Percentiles rank a stretch among this genome's conserved stretches.
phyloP scores from a whole-genome alignment of 2,113 vertebrate genomes.

The Melanostigma gelatinosum region DNA sequence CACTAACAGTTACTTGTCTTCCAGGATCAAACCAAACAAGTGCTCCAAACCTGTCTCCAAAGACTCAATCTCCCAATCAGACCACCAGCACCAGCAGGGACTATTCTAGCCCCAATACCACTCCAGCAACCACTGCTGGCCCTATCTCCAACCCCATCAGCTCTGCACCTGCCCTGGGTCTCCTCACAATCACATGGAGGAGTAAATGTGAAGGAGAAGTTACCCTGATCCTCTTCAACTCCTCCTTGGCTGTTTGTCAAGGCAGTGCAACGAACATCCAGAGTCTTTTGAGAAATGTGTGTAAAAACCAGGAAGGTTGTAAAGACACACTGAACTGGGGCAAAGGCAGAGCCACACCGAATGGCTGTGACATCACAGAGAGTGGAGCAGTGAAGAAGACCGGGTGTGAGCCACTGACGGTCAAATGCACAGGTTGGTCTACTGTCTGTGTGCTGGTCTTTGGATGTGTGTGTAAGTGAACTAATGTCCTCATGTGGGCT shows the following conservation, averaged over 20 bases:
- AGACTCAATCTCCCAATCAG: accelerated
- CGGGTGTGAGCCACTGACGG: accelerated
- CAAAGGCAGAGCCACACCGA: accelerated
- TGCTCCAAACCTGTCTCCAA: too few species aligned
- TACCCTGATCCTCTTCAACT: accelerated
- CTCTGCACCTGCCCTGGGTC: accelerated
- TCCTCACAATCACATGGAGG: background rate
- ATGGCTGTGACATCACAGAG: background rate
- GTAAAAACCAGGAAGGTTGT: constrained; percentile 26
- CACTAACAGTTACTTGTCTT: constrained; percentile 22
- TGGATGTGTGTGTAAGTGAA: background rate
- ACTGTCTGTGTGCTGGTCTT: background rate
- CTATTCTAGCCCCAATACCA: accelerated
- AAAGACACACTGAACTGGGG: accelerated
- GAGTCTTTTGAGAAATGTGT: background rate
- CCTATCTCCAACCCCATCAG: accelerated
- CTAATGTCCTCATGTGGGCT: background rate
- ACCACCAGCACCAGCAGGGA: accelerated
- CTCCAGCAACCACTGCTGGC: accelerated
- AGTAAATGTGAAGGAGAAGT: constrained; percentile 11
- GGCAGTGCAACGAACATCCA: accelerated
- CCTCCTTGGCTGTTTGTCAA: background rate
- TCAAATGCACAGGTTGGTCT: constrained; percentile 63
- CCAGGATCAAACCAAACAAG: background rate
- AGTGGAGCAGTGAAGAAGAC: accelerated